These are phyloP conservation scores for Hesperophylax magnus DNA, from an alignment of 1,140 invertebrate genomes.

Conservation along the genomic window DNA sequence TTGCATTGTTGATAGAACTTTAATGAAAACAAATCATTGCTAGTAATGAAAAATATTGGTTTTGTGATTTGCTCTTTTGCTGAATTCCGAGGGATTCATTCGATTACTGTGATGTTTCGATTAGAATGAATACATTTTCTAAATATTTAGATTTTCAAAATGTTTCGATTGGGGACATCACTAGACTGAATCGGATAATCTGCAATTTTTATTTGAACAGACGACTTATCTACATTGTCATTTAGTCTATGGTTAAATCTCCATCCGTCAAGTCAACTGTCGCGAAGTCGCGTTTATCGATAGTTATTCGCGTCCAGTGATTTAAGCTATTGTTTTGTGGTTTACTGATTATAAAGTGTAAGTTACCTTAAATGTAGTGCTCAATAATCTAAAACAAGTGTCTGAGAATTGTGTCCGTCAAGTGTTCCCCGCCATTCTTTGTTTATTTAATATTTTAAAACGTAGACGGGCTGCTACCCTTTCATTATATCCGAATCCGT, in stretches of 20 bases:
- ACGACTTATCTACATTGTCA: not conserved
- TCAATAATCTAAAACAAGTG: not conserved
- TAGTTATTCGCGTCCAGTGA: not conserved
- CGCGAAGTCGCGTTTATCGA: not conserved
- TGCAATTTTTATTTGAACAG: too few species aligned
- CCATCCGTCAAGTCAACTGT: conserved; percentile 12
- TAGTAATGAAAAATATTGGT: too few species aligned
- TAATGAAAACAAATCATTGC: too few species aligned
- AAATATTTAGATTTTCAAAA: too few species aligned
- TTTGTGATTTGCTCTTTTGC: too few species aligned
- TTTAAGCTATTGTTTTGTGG: conserved; percentile 5
- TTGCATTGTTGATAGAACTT: too few species aligned
- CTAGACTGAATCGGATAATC: too few species aligned
- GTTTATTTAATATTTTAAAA: conserved; percentile 3
- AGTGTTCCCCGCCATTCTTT: not conserved
- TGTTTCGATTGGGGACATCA: too few species aligned
- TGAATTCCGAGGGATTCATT: too few species aligned
- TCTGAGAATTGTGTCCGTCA: not conserved
- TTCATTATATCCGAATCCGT: not conserved
- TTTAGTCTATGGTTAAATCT: conserved; percentile 9
- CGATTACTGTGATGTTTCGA: too few species aligned
- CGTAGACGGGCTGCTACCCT: not conserved
- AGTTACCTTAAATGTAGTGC: not conserved
- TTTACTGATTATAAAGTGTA: not conserved
- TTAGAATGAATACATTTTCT: too few species aligned